These are phyloP conservation scores for Pseudomyrmex sp. DNA, from an alignment of 1,140 invertebrate genomes.

Conservation along the genomic window DNA sequence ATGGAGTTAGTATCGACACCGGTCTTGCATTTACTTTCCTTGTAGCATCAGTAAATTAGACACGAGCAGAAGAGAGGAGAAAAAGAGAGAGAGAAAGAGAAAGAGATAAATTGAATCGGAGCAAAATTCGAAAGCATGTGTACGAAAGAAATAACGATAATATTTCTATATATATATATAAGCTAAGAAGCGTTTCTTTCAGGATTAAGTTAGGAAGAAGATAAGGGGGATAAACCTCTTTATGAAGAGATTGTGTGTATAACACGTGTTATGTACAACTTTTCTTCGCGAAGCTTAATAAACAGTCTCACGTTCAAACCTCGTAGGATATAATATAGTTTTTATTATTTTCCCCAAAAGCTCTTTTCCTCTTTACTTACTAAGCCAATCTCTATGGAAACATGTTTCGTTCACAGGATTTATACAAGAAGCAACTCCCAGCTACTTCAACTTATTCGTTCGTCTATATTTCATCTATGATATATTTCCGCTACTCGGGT, in stretches of 20 bases:
- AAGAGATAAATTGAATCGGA: slow-evolving; percentile 46
- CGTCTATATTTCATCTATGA: neutral
- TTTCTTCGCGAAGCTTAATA: slow-evolving; percentile 56
- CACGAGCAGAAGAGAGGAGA: slow-evolving; percentile 33
- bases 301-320: slow-evolving; percentile 68
- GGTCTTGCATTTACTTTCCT: slow-evolving; percentile 44
- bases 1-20: slow-evolving; percentile 31
- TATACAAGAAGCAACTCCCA: neutral
- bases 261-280: slow-evolving; percentile 60
- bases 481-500: neutral
- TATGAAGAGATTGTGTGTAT: slow-evolving; percentile 48
- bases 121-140: slow-evolving; percentile 39
- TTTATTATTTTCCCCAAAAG: neutral
- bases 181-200: slow-evolving; percentile 68
- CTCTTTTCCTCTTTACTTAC: slow-evolving; percentile 1
- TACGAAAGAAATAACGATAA: slow-evolving; percentile 55
- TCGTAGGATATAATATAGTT: slow-evolving; percentile 61
- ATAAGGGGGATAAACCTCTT: slow-evolving; percentile 51
- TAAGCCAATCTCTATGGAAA: slow-evolving; percentile 5
- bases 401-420: neutral
- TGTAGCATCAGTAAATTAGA: slow-evolving; percentile 51
- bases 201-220: slow-evolving; percentile 72
- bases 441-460: slow-evolving; percentile 5
- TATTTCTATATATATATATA: neutral
- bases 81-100: slow-evolving; percentile 27